Base-by-base conservation (phyloP, 2,797 vertebrate species). In the Sebastes iracundus region DNA sequence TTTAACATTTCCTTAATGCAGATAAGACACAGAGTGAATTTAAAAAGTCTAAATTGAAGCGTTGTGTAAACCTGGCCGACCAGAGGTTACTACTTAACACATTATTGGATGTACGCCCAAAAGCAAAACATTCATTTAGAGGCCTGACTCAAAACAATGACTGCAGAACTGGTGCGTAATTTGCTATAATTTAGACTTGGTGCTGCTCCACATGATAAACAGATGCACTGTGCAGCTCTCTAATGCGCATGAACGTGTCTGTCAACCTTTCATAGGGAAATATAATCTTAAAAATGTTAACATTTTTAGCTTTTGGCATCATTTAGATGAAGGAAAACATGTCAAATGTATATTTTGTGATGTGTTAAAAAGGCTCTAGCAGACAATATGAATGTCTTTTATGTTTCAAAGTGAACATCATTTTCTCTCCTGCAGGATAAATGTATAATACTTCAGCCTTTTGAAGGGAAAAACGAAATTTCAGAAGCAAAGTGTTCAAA, bases 401-500 rank as follows among this genome's bases (percentile, higher is more conserved):
- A 62, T 52, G 46, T 73, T 81, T 77, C 49, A 76, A 77, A 30
- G 77, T 75, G 49, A 86, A 81, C 59, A 77, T 87, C 27, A 55
- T 6, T 82, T 82, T 66, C 49, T 70, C 46, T 42, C 32, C 55
- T 53, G 18, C 35, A 33, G 28, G 53, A 65, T 71, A 23, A 13
- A 52, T 6, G 28, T 46, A 42, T 32, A 53, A 70, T 1, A 28
- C 0, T 35, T 49, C 38, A 53, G 20, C 5, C 6, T 25, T 62
- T 67, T 25, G 20, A 49, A 49, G 77, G 32, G 42, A 78, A 75
- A 30, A 60, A 72, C 18, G 12, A 13, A 2, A 58, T 64, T 77
- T 74, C 7, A 55, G 28, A 53, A 30, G 63, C 4, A 58, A 46
- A 59, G 32, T 13, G 22, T 56, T 79, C 14, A 33, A 27, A 74